These are phyloP conservation scores for Sphaerophoria taeniata DNA, from an alignment of 2,888 invertebrate genomes.

Conservation along the genomic window DNA sequence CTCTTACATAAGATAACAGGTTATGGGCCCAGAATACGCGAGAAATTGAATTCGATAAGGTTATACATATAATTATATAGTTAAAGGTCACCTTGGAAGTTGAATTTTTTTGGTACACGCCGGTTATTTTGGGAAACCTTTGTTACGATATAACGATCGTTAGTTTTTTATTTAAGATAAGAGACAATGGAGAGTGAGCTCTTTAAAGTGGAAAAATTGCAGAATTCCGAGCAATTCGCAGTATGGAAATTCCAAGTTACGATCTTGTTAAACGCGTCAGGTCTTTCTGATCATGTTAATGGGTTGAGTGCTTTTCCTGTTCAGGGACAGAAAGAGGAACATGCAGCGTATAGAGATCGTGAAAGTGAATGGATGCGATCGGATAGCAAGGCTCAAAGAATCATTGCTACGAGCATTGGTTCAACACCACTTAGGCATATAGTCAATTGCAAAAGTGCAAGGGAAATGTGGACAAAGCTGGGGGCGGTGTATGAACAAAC, in stretches of 20 bases:
- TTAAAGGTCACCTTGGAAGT: too few species aligned
- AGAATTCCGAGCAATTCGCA: neutral
- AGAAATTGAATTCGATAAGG: neutral
- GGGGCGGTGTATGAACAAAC: slow-evolving; percentile 78
- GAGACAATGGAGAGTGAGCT: slow-evolving; percentile 4
- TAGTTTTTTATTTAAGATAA: too few species aligned
- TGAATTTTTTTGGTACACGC: slow-evolving; percentile 2
- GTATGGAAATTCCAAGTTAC: slow-evolving; percentile 40
- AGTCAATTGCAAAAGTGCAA: slow-evolving; percentile 67
- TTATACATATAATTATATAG: too few species aligned
- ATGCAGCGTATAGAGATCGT: neutral
- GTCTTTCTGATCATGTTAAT: neutral
- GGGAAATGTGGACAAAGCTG: slow-evolving; percentile 67
- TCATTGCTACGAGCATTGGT: slow-evolving; percentile 63
- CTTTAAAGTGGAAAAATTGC: slow-evolving; percentile 21
- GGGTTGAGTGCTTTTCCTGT: too few species aligned
- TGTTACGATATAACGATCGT: too few species aligned
- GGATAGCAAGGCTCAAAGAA: slow-evolving; percentile 42
- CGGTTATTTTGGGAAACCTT: too few species aligned
- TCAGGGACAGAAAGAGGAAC: neutral
- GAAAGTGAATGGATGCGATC: neutral
- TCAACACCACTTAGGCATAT: slow-evolving; percentile 70
- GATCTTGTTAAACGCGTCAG: slow-evolving; percentile 15
- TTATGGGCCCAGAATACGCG: neutral
- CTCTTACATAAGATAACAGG: neutral